Conservation (phyloP, 2,888 invertebrate species). For the Cheilosia vulpina region DNA sequence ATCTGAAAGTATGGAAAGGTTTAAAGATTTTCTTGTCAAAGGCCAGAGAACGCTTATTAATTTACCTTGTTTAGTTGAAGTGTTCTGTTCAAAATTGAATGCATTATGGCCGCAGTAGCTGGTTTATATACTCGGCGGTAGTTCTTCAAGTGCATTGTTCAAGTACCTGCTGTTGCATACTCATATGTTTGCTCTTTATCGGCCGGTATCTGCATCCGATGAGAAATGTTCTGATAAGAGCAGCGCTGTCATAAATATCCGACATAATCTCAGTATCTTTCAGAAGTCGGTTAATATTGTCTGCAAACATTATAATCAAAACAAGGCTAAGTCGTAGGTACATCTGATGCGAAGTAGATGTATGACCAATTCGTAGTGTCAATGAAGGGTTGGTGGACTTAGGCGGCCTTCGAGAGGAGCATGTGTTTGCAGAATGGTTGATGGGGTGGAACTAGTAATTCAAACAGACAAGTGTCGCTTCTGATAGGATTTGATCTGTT, state of each 20-base stretch:
- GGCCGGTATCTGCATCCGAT: constrained; percentile 36
- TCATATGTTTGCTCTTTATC: constrained; percentile 44
- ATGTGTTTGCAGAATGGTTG: neutral
- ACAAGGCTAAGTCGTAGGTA: constrained; percentile 8
- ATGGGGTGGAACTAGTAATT: neutral
- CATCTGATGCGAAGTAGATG: neutral
- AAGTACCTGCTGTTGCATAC: neutral
- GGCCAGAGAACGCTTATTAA: neutral
- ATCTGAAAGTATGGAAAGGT: constrained; percentile 30
- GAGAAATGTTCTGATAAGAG: constrained; percentile 45
- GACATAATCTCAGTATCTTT: constrained; percentile 9
- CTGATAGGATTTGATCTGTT: too few species aligned
- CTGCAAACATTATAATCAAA: constrained; percentile 35
- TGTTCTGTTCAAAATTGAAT: constrained; percentile 31
- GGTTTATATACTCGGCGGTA: constrained; percentile 46
- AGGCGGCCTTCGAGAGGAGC: neutral
- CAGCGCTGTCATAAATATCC: constrained; percentile 22
- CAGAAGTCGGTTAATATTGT: constrained; percentile 19
- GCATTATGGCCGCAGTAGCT: neutral
- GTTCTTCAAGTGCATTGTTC: constrained; percentile 9
- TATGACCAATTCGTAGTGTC: neutral
- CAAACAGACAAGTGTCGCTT: too few species aligned
- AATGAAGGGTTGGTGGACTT: constrained; percentile 21
- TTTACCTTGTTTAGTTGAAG: constrained; percentile 29
- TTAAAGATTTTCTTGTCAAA: neutral